Conservation (phyloP, 2,797 vertebrate species). For the Gymnoscopelus microlampas region DNA sequence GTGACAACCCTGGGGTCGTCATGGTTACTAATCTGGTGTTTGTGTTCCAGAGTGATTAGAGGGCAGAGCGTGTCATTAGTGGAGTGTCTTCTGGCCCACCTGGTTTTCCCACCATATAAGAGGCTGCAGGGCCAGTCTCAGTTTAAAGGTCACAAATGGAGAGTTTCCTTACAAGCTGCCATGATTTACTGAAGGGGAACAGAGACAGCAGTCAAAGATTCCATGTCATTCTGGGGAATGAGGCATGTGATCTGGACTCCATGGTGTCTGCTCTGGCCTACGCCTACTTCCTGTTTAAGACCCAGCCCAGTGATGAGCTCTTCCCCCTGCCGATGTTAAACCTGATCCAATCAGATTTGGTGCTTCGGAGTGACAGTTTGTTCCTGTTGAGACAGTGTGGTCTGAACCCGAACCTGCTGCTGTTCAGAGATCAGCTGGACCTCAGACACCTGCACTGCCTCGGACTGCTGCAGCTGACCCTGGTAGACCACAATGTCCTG, state of each 20-base stretch:
- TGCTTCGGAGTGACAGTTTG: conserved; percentile 76
- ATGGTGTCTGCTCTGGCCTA: conserved; percentile 83
- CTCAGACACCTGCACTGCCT: conserved; percentile 73
- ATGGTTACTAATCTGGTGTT: too few relatives aligned
- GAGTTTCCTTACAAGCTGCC: too few relatives aligned
- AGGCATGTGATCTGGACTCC: conserved; percentile 89
- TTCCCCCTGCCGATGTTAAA: conserved; percentile 81
- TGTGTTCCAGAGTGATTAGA: too few relatives aligned
- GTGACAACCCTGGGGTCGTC: too few relatives aligned
- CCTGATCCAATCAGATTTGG: conserved; percentile 82
- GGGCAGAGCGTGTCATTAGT: too few relatives aligned
- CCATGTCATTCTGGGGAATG: conserved; percentile 87
- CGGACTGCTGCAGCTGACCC: conserved; percentile 76
- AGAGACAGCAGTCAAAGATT: conserved; percentile 33
- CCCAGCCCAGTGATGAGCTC: background rate
- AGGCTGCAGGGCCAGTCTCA: too few relatives aligned
- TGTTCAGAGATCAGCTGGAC: conserved; percentile 87
- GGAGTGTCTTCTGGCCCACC: too few relatives aligned
- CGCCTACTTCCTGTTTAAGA: conserved; percentile 84
- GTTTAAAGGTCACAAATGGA: too few relatives aligned
- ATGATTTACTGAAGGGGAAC: too few relatives aligned
- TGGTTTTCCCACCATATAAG: too few relatives aligned
- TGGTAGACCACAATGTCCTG: conserved; percentile 88
- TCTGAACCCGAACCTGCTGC: conserved; percentile 62
- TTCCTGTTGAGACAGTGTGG: conserved; percentile 78